Evolutionary conservation across 1,140 invertebrate species (phyloP).

Genomic region (Ladona fulva): DNA sequence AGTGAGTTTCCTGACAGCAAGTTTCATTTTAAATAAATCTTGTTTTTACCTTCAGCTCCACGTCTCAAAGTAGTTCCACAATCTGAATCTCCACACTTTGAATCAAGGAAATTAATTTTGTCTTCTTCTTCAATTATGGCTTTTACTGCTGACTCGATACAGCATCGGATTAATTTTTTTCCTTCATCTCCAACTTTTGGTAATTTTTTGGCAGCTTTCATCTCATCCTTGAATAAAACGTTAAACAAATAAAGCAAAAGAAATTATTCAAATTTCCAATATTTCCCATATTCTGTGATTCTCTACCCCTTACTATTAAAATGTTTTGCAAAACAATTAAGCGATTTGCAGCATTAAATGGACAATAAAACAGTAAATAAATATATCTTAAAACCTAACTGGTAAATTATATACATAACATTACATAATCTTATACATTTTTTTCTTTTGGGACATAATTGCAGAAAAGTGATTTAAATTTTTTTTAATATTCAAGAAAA

Average conservation of each 20-base stretch:
- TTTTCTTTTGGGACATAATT: too few relatives aligned
- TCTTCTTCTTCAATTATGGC: conserved; percentile 46
- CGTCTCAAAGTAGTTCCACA: conserved; percentile 62
- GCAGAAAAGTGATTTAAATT: too few relatives aligned
- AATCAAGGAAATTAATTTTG: conserved; percentile 60
- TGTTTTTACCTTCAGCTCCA: conserved; percentile 46
- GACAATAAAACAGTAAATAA: too few relatives aligned
- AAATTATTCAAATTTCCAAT: too few relatives aligned
- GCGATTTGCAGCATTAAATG: too few relatives aligned
- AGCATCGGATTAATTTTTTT: conserved; percentile 37
- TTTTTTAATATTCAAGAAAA: too few relatives aligned
- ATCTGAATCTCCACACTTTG: conserved; percentile 71
- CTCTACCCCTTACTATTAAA: too few relatives aligned
- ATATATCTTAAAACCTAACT: too few relatives aligned
- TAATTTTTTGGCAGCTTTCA: background rate
- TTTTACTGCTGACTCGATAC: conserved; percentile 41
- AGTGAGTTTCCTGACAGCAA: background rate
- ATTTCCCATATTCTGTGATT: too few relatives aligned
- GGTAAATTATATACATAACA: too few relatives aligned
- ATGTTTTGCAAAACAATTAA: too few relatives aligned
- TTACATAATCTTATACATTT: too few relatives aligned
- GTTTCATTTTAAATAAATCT: conserved; percentile 10
- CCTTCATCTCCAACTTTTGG: background rate
- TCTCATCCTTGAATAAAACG: background rate
- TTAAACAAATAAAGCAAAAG: background rate